Evolutionary conservation across 1,140 invertebrate species (phyloP), one percentile per base, ranked within the genome.

Genomic region (Bombyx mandarina): DNA sequence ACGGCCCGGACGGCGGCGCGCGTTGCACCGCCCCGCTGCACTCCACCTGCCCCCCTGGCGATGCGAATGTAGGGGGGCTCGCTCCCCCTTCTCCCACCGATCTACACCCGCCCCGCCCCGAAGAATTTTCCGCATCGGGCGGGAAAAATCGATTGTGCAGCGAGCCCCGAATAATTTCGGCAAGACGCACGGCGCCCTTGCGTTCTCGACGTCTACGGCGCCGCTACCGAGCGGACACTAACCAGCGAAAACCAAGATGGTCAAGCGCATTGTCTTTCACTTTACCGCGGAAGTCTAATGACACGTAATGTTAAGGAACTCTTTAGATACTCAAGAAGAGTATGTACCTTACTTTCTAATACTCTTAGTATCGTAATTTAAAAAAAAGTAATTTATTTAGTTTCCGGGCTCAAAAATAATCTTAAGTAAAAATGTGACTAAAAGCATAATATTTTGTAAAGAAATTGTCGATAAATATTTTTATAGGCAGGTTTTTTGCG

Each of bases 61-160:
- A 63, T 66, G 59, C 55, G 62, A 35, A 35, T 5, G 26, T 35
- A 35, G 26, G 26, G 26, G 26, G 26, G 26, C 26, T 35, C 26
- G 26, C 26, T 35, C 72, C 73, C 76, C 76, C 71, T 65, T 66
- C 73, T 62, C 66, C 54, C 69, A 54, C 70, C 72, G 70, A 69
- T 56, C 72, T 63, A 63, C 75, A 73, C 77, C 80, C 80, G 75
- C 74, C 70, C 78, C 76, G 77, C 78, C 77, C 77, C 77, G 78
- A 76, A 77, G 71, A 83, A 83, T 83, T 83, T 83, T 83, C 80
- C 80, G 78, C 81, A 84, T 84, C 81, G 81, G 81, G 79, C 78
- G 78, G 81, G 79, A 84, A 84, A 84, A 84, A 84, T 84, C 81
- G 81, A 84, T 84, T 81, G 81, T 81, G 81, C 79, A 82, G 79